phyloP scores from a whole-genome alignment of 2,797 vertebrate genomes.

The Typhlichthys eigenmanni region DNA sequence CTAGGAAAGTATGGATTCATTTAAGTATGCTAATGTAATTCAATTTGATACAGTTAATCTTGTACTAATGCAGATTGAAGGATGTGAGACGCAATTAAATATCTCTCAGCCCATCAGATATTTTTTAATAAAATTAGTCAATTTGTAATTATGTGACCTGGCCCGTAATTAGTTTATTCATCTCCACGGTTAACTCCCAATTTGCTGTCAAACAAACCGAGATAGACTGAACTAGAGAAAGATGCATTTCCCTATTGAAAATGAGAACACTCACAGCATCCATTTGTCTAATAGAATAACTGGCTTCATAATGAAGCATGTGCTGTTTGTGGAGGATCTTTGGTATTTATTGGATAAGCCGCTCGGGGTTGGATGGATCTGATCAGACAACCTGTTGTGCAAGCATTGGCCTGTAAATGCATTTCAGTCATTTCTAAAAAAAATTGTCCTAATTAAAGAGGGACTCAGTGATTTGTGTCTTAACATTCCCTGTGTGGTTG shows the following conservation, averaged over 20 bases:
- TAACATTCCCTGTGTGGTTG: too few species aligned
- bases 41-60: slow-evolving; percentile 84
- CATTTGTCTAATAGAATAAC: slow-evolving; percentile 78
- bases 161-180: slow-evolving; percentile 83
- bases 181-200: slow-evolving; percentile 78
- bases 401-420: too few species aligned
- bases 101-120: slow-evolving; percentile 75
- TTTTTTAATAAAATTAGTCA: slow-evolving; percentile 82
- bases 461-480: too few species aligned
- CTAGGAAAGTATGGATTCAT: slow-evolving; percentile 76
- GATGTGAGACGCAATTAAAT: slow-evolving; percentile 82
- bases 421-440: too few species aligned
- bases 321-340: slow-evolving; percentile 55
- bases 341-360: slow-evolving; percentile 64
- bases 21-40: slow-evolving; percentile 85
- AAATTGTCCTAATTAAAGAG: too few species aligned
- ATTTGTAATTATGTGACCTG: slow-evolving; percentile 84
- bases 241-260: slow-evolving; percentile 67
- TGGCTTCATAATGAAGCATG: slow-evolving; percentile 67
- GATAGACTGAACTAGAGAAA: background rate
- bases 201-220: slow-evolving; percentile 50
- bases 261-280: slow-evolving; percentile 70
- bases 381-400: slow-evolving; percentile 40
- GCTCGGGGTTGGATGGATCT: slow-evolving; percentile 46
- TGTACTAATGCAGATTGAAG: slow-evolving; percentile 82